Evolutionary conservation across 1,140 invertebrate species (phyloP).

Genomic region (Cotesia typhae): DNA sequence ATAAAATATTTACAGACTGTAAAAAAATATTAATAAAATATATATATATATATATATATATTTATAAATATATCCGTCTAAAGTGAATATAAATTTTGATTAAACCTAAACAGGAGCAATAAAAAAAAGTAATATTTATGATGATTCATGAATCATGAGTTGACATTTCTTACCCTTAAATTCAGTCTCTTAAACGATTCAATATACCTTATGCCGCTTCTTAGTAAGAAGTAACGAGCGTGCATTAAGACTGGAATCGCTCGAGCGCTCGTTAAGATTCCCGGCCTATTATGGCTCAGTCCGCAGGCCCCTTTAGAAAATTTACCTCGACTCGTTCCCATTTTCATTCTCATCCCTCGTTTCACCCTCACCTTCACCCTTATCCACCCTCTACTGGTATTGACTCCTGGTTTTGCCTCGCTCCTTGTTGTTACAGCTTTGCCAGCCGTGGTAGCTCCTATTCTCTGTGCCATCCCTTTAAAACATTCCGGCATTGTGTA

Average conservation of each 20-base stretch:
- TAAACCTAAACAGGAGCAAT: too few species aligned
- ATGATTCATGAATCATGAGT: too few species aligned
- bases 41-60: too few species aligned
- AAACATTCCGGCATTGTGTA: conserved; percentile 42
- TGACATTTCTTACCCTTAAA: too few species aligned
- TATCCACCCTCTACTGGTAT: not conserved
- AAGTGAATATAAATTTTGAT: too few species aligned
- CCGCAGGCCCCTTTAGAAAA: conserved; percentile 41
- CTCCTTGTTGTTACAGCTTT: too few species aligned
- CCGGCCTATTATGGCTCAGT: conserved; percentile 38
- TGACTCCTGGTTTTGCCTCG: not conserved
- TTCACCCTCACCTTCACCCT: conserved; percentile 9
- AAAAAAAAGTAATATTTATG: too few species aligned
- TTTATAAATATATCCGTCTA: too few species aligned
- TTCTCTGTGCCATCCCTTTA: not conserved
- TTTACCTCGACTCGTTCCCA: conserved; percentile 33
- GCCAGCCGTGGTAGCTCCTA: too few species aligned
- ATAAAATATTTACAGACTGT: too few species aligned
- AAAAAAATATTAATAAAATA: too few species aligned
- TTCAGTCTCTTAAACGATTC: conserved; percentile 10
- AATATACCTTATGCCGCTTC: conserved; percentile 25
- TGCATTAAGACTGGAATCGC: conserved; percentile 51
- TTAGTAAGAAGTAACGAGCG: conserved; percentile 45
- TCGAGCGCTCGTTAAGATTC: conserved; percentile 47
- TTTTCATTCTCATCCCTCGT: not conserved